phyloP scores from a whole-genome alignment of 64 coral and sea anemone genomes.

The Montipora sp. region DNA sequence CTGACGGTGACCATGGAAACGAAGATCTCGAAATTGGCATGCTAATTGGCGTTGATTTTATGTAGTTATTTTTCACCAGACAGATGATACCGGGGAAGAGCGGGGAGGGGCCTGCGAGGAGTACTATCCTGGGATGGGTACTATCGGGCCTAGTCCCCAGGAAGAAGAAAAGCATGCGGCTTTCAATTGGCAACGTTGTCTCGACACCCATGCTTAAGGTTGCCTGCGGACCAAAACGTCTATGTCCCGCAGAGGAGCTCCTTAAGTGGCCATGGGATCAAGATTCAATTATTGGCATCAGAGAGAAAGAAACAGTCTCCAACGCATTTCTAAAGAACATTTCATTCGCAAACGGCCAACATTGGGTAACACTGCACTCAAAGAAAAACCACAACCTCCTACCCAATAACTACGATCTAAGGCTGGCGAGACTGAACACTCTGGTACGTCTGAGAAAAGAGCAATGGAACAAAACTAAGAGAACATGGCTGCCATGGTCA shows the following conservation, averaged over 20 bases:
- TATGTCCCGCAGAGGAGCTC: slow-evolving; percentile 16
- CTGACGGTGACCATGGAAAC: slow-evolving; percentile 31
- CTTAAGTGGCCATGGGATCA: slow-evolving; percentile 50
- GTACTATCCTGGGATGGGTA: slow-evolving; percentile 53
- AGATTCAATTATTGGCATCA: slow-evolving; percentile 51
- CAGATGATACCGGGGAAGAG: slow-evolving; percentile 51
- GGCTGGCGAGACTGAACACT: background rate
- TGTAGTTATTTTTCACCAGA: slow-evolving; percentile 50
- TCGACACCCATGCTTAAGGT: slow-evolving; percentile 27
- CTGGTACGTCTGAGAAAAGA: slow-evolving; percentile 6
- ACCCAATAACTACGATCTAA: too few relatives aligned
- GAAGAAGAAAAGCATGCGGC: background rate
- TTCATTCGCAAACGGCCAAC: slow-evolving; percentile 22
- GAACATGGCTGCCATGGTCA: background rate
- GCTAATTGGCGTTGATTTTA: background rate
- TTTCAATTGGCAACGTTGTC: background rate
- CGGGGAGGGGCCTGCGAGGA: background rate
- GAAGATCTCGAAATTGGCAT: slow-evolving; percentile 22
- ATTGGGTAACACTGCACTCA: slow-evolving; percentile 51
- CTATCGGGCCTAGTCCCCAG: background rate
- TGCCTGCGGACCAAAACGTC: background rate
- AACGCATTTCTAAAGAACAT: slow-evolving; percentile 17
- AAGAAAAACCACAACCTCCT: slow-evolving; percentile 43
- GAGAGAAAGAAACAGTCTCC: slow-evolving; percentile 59
- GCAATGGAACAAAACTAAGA: background rate